phyloP scores from a whole-genome alignment of 2,888 invertebrate species.

The Bhutanitis thaidina region DNA sequence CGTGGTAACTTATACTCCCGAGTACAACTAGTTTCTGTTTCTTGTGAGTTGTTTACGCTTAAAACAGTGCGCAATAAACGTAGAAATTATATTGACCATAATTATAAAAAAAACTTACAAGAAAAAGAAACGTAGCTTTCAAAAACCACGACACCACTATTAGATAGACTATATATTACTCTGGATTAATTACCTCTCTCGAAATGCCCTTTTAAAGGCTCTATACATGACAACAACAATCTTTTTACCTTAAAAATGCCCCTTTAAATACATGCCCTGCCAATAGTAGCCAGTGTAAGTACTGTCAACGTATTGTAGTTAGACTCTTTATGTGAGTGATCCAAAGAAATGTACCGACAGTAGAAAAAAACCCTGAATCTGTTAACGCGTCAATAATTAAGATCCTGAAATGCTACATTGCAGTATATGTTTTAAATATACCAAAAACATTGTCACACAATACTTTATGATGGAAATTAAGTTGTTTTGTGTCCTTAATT shows the following conservation, averaged over 20 bases:
- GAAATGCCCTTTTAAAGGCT: conserved; percentile 6
- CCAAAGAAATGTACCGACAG: no score
- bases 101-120: conserved; percentile 5
- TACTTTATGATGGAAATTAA: background rate
- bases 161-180: conserved; percentile 20
- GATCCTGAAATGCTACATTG: background rate
- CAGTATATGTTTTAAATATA: background rate
- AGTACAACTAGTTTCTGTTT: conserved; percentile 23
- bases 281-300: conserved; percentile 12
- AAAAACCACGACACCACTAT: conserved; percentile 25
- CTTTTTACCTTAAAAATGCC: conserved; percentile 23
- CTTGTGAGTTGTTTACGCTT: conserved; percentile 1
- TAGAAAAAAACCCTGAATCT: no score
- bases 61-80: background rate
- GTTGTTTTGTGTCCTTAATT: background rate
- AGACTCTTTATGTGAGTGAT: background rate
- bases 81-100: no score
- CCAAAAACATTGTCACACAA: background rate
- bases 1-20: conserved; percentile 34
- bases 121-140: conserved; percentile 19
- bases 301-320: conserved; percentile 4
- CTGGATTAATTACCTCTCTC: conserved; percentile 8
- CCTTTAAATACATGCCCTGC: conserved; percentile 26
- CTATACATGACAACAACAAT: conserved; percentile 21
- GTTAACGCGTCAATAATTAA: background rate